A percentile compares a stretch with the other conserved stretches of the same genome.
Evolutionary conservation across 1,140 invertebrate genomes (phyloP).

Genomic region (Lucilia cuprina): DNA sequence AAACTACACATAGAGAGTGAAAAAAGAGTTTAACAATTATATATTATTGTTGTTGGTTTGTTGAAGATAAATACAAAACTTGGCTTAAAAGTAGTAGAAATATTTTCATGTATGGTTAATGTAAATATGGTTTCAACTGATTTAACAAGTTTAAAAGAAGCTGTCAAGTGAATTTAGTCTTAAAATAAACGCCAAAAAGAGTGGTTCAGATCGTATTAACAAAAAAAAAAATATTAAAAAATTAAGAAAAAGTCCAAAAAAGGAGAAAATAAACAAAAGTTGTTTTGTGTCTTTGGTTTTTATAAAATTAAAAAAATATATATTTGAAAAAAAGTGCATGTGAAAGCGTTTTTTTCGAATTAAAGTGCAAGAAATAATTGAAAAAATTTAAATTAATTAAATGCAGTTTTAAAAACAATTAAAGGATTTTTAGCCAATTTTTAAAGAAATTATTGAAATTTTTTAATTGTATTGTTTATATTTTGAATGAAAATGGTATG

Average conservation of each 20-base stretch:
- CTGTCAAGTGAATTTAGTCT: too few species aligned
- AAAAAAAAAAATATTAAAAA: background rate
- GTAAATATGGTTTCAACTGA: too few species aligned
- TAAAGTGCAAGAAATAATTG: background rate
- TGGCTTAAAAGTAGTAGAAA: background rate
- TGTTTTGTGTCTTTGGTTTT: background rate
- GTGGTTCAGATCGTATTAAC: too few species aligned
- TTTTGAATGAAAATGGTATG: background rate
- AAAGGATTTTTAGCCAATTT: background rate
- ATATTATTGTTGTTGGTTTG: too few species aligned
- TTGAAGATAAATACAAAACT: background rate
- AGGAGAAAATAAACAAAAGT: background rate
- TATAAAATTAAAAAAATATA: background rate
- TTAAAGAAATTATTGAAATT: too few species aligned
- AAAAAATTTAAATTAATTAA: background rate
- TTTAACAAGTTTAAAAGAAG: too few species aligned
- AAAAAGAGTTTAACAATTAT: background rate
- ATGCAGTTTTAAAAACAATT: background rate
- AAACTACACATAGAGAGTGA: background rate
- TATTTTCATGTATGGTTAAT: background rate
- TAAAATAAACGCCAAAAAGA: too few species aligned
- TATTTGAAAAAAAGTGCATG: background rate
- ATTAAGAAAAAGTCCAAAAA: too few species aligned
- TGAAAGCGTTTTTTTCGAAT: background rate
- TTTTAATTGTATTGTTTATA: too few species aligned